Evolutionary conservation across 1,140 invertebrate species (phyloP), one percentile per base, ranked within the genome.

Genomic region (Campoletis sonorensis): DNA sequence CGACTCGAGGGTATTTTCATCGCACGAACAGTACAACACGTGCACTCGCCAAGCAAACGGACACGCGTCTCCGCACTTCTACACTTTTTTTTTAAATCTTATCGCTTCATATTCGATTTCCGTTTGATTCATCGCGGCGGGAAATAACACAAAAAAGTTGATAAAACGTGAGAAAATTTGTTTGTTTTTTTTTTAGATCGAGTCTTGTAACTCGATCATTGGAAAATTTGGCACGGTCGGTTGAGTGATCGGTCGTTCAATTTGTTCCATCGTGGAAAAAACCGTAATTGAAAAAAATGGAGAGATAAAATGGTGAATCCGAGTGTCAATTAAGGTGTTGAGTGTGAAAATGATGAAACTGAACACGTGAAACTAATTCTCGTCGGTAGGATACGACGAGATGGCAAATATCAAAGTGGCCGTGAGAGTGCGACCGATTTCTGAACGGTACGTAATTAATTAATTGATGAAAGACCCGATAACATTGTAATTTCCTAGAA

Each of bases 351-450:
- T 26, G 11, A 67, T 61, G 37, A 68, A 11, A 26, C 15, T 75
- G 37, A 27, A 77, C 61, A 54, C 58, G 70, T 80, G 72, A 73
- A 67, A 61, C 70, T 81, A 78, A 67, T 70, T 78, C 13, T 27
- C 76, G 58, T 27, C 51, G 80, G 61, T 82, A 71, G 76, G 82
- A 58, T 77, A 84, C 84, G 83, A 82, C 79, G 84, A 90, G 81
- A 94, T 94, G 93, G 90, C 93, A 37, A 93, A 92, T 77, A 92
- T 94, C 51, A 93, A 93, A 84, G 93, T 94, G 81, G 93, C 93
- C n/a, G 88, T 94, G 5, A 86, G 93, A 76, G 90, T 93, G 15
- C 88, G 93, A 82, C 93, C 93, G 16, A 87, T 94, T 27, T 93
- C 93, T 30, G 83, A 89, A 81, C 92, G 92, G 93, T 93, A 89